Conservation (phyloP, 2,888 invertebrate species). For the Xestia sexstrigata region DNA sequence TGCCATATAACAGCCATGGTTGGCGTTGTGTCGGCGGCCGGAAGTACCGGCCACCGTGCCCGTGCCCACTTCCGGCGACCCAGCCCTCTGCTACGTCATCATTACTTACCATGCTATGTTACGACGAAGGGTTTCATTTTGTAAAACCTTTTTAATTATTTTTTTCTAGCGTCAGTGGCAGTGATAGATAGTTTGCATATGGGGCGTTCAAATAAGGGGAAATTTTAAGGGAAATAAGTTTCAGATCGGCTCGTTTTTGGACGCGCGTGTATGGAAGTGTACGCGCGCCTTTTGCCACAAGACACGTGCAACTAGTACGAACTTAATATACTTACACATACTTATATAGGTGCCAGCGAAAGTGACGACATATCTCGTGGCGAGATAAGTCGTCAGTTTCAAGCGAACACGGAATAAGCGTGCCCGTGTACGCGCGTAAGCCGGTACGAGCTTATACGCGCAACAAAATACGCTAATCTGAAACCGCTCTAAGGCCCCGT, state of each 20-base stretch:
- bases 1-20: constrained; percentile 15
- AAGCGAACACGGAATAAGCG: not conserved
- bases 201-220: not conserved
- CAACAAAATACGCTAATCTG: not conserved
- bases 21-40: constrained; percentile 38
- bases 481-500: not conserved
- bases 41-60: constrained; percentile 65
- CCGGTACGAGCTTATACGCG: not conserved
- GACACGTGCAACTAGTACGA: not conserved
- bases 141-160: constrained; percentile 33
- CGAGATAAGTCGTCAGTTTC: not conserved
- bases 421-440: not conserved
- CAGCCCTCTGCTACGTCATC: constrained; percentile 56
- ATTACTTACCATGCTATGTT: constrained; percentile 31
- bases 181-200: constrained; percentile 19
- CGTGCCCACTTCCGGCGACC: constrained; percentile 69
- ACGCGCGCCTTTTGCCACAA: not conserved
- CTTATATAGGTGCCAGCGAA: too few species aligned
- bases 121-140: constrained; percentile 15
- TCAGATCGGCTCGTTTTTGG: not conserved
- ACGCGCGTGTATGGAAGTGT: not conserved
- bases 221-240: too few species aligned
- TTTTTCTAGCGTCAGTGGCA: constrained; percentile 11
- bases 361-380: too few species aligned
- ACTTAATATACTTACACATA: too few species aligned